phyloP scores from a whole-genome alignment of 2,797 vertebrate genomes.

The Clarias platycephalus region DNA sequence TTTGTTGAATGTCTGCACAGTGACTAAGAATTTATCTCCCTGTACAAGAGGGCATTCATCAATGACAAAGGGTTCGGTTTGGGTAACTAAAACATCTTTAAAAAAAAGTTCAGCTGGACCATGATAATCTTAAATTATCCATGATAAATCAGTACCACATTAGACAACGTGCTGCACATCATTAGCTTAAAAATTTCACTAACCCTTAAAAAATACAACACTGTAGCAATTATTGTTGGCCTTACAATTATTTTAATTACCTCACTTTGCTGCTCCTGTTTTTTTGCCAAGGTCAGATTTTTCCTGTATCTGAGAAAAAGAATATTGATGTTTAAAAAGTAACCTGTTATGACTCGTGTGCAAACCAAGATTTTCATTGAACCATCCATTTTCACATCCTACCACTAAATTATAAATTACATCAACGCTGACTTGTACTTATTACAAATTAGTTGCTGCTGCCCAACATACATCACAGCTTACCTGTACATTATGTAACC shows the following conservation, averaged over 20 bases:
- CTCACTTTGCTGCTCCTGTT: constrained; percentile 75
- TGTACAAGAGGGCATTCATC: not conserved
- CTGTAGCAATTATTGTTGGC: not conserved
- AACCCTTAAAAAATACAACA: not conserved
- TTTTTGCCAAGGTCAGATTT: constrained; percentile 87
- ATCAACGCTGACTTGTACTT: not conserved
- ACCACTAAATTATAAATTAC: not conserved
- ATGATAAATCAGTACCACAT: not conserved
- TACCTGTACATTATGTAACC: constrained; percentile 93
- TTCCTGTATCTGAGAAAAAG: constrained; percentile 79
- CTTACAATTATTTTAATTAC: constrained; percentile 67
- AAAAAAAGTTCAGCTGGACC: not conserved
- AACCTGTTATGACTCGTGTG: not conserved
- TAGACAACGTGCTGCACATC: not conserved
- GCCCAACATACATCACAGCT: not conserved
- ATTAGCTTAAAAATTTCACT: not conserved
- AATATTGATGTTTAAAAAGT: not conserved
- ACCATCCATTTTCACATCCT: not conserved
- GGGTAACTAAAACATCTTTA: not conserved
- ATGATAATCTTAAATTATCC: too few species aligned
- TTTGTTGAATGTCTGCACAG: not conserved
- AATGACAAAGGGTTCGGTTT: not conserved
- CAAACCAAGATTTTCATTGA: not conserved
- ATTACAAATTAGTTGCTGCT: not conserved
- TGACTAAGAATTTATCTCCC: not conserved